Evolutionary conservation across 2,888 invertebrate genomes (phyloP), one percentile per base, ranked within the genome.

Genomic region (Thelaira solivaga): DNA sequence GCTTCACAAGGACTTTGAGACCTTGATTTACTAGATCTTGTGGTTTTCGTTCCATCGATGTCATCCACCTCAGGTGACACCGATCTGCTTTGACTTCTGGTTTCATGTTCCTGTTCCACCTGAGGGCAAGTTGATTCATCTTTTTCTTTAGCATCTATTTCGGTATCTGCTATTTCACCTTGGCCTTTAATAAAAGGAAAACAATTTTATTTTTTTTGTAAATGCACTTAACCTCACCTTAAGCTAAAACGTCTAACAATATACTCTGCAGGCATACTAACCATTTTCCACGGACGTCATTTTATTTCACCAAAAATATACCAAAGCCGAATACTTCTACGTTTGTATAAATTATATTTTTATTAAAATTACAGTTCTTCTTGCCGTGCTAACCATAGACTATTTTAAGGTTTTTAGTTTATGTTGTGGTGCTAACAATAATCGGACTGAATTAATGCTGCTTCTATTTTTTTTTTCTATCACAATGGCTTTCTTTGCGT

Each of bases 231-330:
- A 73, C 73, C 73, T 73, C 77, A 68, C 73, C 45, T 39, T 36
- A 53, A 31, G 13, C 29, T 26, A 55, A 67, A 59, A 61, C 6
- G 16, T n/a, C n/a, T 43, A n/a, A n/a, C n/a, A n/a, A n/a, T 36
- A 26, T 8, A 16, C 4, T 4, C 11, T 2, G 13, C 20, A 20
- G 24, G 24, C 16, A 45, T 13, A 59, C 73, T 43, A 49, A 78
- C 77, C 77, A 39, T 74, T 74, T 34, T 73, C 73, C 2, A 74
- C 53, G 24, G 77, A 69, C 22, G 57, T 18, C 73, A 78, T 78
- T 62, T 65, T 57, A 11, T 18, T 11, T 55, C 45, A 18, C 16
- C 29, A 7, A 47, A 4, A 18, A 3, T n/a, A 39, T 2, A 51
- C 2, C 5, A 41, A 16, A 0, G 13, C 22, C 45, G 61, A 16